Conservation (phyloP, 1,140 invertebrate species). For the Drosophila ercepeae region DNA sequence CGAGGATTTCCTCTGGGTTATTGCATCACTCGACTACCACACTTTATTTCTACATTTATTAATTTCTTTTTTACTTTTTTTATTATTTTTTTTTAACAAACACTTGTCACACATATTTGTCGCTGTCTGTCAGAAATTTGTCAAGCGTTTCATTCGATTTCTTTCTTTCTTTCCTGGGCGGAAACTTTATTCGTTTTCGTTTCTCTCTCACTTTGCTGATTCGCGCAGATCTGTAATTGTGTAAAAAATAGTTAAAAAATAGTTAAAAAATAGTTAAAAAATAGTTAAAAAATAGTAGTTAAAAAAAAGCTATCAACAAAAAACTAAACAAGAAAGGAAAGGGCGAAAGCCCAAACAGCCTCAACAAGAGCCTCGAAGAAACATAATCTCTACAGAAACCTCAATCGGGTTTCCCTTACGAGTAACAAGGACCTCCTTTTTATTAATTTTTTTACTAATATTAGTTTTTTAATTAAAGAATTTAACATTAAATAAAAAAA, state of each 20-base stretch:
- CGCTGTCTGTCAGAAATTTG: constrained; percentile 28
- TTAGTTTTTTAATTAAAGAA: too few relatives aligned
- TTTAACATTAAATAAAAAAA: too few relatives aligned
- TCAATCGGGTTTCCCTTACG: too few relatives aligned
- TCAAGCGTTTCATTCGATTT: constrained; percentile 59
- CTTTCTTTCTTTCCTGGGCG: constrained; percentile 31
- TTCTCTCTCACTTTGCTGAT: constrained; percentile 1
- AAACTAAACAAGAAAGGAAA: too few relatives aligned
- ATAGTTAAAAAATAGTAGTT: too few relatives aligned
- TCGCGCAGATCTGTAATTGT: constrained; percentile 1
- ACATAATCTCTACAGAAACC: too few relatives aligned
- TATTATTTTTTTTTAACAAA: neutral
- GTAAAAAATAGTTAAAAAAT: constrained; percentile 7
- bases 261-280: neutral
- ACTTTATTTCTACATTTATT: neutral
- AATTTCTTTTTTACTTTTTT: neutral
- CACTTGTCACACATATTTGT: constrained; percentile 14
- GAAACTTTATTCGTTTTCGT: constrained; percentile 14
- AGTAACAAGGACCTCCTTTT: too few relatives aligned
- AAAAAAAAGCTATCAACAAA: neutral
- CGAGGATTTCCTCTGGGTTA: neutral
- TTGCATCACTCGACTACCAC: neutral
- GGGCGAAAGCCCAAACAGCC: too few relatives aligned
- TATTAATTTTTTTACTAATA: too few relatives aligned
- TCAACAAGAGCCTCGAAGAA: too few relatives aligned